phyloP scores from a whole-genome alignment of 2,113 vertebrate species.

The Notothenia rossii region DNA sequence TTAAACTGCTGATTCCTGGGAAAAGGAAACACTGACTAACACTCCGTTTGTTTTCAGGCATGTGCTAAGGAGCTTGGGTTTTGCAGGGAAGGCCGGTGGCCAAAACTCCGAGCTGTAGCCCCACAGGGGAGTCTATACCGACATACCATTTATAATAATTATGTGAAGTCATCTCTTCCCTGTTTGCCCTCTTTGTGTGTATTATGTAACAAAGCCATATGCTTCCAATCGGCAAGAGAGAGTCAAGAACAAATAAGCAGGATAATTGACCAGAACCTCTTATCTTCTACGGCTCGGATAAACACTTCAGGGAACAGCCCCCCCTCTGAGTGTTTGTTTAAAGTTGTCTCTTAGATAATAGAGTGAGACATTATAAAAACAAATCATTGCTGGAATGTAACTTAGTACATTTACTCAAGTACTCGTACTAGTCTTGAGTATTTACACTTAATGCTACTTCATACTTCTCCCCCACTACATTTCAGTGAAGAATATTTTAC shows the following conservation, averaged over 20 bases:
- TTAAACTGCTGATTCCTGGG: constrained; percentile 44
- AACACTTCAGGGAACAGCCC: constrained; percentile 46
- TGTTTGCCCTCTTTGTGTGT: constrained; percentile 41
- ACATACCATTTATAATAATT: constrained; percentile 47
- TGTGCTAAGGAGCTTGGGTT: constrained; percentile 47
- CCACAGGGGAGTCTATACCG: constrained; percentile 18
- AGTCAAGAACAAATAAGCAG: constrained; percentile 25
- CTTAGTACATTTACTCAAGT: too few relatives aligned
- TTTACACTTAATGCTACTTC: too few relatives aligned
- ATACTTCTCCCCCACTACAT: too few relatives aligned
- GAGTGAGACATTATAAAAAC: constrained; percentile 29
- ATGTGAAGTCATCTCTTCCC: constrained; percentile 37
- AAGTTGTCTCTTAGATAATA: constrained; percentile 35
- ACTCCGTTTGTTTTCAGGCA: constrained; percentile 60
- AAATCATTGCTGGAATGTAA: background rate
- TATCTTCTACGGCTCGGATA: constrained; percentile 58
- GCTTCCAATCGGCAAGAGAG: constrained; percentile 58
- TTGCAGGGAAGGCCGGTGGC: constrained; percentile 21
- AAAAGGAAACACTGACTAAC: constrained; percentile 64
- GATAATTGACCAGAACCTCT: constrained; percentile 52
- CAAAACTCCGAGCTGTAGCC: constrained; percentile 29
- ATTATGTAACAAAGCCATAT: constrained; percentile 72
- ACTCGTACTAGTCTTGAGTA: too few relatives aligned
- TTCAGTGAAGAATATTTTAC: too few relatives aligned
- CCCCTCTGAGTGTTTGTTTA: constrained; percentile 55